Conservation (phyloP, 2,113 vertebrate species). For the Notarius lentiginosus region DNA sequence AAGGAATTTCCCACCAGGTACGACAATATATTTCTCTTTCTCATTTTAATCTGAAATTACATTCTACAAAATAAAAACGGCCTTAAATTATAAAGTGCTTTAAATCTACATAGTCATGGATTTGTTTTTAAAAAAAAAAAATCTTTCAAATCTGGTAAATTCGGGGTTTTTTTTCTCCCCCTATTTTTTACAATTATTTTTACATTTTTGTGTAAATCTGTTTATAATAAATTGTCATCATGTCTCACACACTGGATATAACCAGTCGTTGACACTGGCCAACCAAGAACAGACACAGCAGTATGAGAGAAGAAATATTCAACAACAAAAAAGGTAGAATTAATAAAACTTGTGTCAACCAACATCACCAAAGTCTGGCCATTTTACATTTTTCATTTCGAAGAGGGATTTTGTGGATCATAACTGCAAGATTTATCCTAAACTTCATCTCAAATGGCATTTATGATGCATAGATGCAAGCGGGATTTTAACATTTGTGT, state of each 20-base stretch:
- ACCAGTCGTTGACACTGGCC: neutral
- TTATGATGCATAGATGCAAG: neutral
- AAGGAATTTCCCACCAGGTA: constrained; percentile 84
- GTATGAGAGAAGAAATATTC: neutral
- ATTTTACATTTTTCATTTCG: neutral
- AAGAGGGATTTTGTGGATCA: neutral
- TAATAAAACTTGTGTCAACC: neutral
- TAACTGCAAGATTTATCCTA: neutral
- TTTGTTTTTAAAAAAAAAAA: too few relatives aligned
- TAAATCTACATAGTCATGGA: too few relatives aligned
- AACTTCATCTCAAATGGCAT: neutral
- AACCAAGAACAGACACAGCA: neutral
- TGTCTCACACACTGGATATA: neutral
- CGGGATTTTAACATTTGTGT: neutral
- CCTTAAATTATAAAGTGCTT: neutral
- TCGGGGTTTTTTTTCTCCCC: neutral
- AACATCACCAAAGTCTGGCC: neutral
- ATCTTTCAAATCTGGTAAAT: neutral
- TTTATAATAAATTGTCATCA: neutral
- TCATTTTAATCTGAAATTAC: neutral
- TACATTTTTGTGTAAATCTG: neutral
- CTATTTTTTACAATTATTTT: neutral
- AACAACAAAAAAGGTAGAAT: neutral
- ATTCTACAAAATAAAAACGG: neutral
- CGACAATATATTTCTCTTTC: neutral